These are phyloP conservation scores for Bombyx mandarina DNA, from an alignment of 1,140 invertebrate species.

Conservation along the genomic window DNA sequence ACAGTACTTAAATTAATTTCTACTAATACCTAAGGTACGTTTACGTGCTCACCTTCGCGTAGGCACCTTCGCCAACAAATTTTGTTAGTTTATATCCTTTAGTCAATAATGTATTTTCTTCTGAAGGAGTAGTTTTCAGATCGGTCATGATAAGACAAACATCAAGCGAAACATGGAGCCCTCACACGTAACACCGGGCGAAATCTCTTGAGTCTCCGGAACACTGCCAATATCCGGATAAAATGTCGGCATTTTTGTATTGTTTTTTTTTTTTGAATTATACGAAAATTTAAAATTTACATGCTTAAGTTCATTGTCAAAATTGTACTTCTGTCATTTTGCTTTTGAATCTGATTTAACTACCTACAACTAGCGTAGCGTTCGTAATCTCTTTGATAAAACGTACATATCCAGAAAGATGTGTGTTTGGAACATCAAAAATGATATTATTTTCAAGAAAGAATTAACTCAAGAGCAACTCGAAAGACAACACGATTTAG, in stretches of 20 bases:
- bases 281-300: constrained; percentile 31
- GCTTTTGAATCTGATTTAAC: no score
- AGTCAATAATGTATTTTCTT: constrained; percentile 71
- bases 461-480: no score
- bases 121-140: constrained; percentile 66
- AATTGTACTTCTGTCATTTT: no score
- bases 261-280: constrained; percentile 24
- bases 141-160: constrained; percentile 56
- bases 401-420: no score
- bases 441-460: no score
- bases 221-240: constrained; percentile 18
- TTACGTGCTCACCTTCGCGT: constrained; percentile 70
- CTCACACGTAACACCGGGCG: neutral
- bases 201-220: no score
- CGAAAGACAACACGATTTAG: no score
- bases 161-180: constrained; percentile 25
- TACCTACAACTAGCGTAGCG: no score
- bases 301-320: no score
- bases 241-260: constrained; percentile 46
- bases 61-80: constrained; percentile 77
- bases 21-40: constrained; percentile 1
- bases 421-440: no score
- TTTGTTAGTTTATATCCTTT: constrained; percentile 74
- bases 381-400: no score
- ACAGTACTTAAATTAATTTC: no score